Conservation (phyloP, 2,888 invertebrate genomes). For the Clostera curtula region DNA sequence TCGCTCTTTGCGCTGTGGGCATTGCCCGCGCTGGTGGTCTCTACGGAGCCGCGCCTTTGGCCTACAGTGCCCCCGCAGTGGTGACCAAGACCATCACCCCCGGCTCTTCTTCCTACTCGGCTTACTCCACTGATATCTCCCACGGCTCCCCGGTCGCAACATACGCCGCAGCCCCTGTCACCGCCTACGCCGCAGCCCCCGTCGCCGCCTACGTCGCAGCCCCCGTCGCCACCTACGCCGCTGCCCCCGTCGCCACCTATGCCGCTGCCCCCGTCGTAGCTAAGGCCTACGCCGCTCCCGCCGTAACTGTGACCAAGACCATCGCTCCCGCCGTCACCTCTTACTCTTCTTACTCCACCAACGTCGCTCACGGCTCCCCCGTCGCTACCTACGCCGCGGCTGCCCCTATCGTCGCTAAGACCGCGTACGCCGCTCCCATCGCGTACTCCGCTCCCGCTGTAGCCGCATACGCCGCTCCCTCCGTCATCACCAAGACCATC, state of each 20-base stretch:
- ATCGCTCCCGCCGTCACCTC: conserved; percentile 33
- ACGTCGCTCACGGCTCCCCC: conserved; percentile 33
- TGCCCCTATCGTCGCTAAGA: conserved; percentile 37
- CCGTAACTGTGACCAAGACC: conserved; percentile 32
- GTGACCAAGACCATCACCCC: conserved; percentile 52
- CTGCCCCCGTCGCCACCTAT: conserved; percentile 42
- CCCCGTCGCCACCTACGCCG: conserved; percentile 30
- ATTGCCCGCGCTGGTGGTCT: conserved; percentile 74
- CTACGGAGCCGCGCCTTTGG: conserved; percentile 56
- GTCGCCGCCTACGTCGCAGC: conserved; percentile 36
- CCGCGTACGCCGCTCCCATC: conserved; percentile 40
- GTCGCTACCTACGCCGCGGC: conserved; percentile 36
- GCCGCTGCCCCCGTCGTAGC: conserved; percentile 25
- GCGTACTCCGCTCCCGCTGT: conserved; percentile 17
- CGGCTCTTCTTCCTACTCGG: conserved; percentile 38
- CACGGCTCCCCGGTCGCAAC: conserved; percentile 30
- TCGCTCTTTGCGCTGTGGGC: conserved; percentile 76
- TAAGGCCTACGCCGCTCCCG: conserved; percentile 60
- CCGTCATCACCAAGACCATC: conserved; percentile 35
- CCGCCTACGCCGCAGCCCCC: conserved; percentile 36
- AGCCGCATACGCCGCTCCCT: conserved; percentile 35
- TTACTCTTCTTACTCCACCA: conserved; percentile 52
- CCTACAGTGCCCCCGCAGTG: conserved; percentile 59
- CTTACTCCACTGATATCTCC: conserved; percentile 41
- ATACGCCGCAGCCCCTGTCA: conserved; percentile 36